Percentiles rank a stretch among this genome's conserved stretches.
phyloP scores from a whole-genome alignment of 2,797 vertebrate genomes.

The Cyprinella venusta region DNA sequence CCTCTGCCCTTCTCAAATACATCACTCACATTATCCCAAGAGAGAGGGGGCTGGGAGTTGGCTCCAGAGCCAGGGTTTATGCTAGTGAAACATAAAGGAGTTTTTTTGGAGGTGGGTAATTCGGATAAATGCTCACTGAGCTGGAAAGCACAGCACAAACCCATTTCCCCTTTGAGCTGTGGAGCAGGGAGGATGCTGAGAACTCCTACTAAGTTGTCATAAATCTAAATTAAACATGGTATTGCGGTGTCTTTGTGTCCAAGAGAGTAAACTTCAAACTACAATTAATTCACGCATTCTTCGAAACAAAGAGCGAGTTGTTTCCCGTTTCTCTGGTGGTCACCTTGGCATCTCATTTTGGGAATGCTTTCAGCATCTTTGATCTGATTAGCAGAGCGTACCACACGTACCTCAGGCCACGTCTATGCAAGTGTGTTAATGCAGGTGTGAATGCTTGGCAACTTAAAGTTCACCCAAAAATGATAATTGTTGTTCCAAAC shows the following conservation, averaged over 20 bases:
- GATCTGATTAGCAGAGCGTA: slow-evolving; percentile 15
- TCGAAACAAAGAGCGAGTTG: slow-evolving; percentile 1
- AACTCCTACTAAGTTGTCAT: slow-evolving; percentile 50
- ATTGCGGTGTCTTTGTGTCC: neutral
- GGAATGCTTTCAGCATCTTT: slow-evolving; percentile 15
- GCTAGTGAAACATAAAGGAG: slow-evolving; percentile 56
- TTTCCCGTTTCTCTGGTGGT: neutral
- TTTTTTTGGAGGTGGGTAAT: slow-evolving; percentile 61
- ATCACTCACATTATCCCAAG: slow-evolving; percentile 55
- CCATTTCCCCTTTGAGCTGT: slow-evolving; percentile 57
- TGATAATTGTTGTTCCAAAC: no score
- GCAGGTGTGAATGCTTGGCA: neutral
- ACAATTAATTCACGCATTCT: slow-evolving; percentile 25
- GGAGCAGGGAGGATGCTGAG: slow-evolving; percentile 38
- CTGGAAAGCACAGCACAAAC: slow-evolving; percentile 60
- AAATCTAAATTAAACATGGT: slow-evolving; percentile 56
- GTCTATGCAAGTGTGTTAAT: neutral
- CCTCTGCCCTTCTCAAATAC: slow-evolving; percentile 48
- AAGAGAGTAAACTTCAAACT: slow-evolving; percentile 36
- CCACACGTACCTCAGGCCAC: neutral
- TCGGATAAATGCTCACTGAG: slow-evolving; percentile 61
- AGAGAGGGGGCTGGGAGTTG: slow-evolving; percentile 51
- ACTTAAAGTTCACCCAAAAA: neutral
- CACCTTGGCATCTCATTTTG: slow-evolving; percentile 24
- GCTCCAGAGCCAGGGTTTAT: slow-evolving; percentile 54